Evolutionary conservation across 2,113 vertebrate species (phyloP), one percentile per base, ranked within the genome.

Genomic region (Oreotrochilus melanogaster): DNA sequence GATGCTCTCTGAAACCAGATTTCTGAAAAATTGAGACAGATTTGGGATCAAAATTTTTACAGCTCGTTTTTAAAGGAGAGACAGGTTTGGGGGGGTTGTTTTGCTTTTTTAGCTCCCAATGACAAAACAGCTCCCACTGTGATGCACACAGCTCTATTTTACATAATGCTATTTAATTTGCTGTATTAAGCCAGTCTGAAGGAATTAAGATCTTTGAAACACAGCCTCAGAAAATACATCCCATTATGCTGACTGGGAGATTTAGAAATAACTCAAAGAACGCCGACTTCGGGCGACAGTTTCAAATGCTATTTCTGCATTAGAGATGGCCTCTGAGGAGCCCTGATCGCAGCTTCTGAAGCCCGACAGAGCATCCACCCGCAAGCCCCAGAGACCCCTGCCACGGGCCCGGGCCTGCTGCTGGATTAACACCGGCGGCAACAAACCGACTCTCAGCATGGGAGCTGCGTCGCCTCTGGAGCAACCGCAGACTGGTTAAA

Each of bases 341-440:
- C 25, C n/a, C 12, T 2, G n/a, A 6, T 8, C 7, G 16, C 8
- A 4, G 42, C 35, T 48, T 37, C 33, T 3, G 30, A 23, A n/a
- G 66, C 53, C 28, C 28, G 21, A 9, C 8, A 9, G 4, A 13
- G 7, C 27, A 9, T 8, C 54, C 3, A 4, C 48, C 48, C 9
- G 24, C 43, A 4, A 7, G 45, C 7, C 15, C 17, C 23, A 1
- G 15, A 42, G 35, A 2, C 6, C 42, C 13, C 33, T 0, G 33
- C 17, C 61, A 2, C 0, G 21, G 66, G 48, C 48, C 27, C 50
- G 4, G 18, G 47, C 19, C 60, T 1, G 18, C 48, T 12, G 1
- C 11, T 3, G 65, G 28, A 1, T 10, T 8, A 2, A 30, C 22
- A 37, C 24, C 6, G 24, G 10, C 4, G 73, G 10, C 3, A 4